Evolutionary conservation across 2,797 vertebrate genomes (phyloP), one percentile per base, ranked within the genome.

Genomic region (Coilia nasus): DNA sequence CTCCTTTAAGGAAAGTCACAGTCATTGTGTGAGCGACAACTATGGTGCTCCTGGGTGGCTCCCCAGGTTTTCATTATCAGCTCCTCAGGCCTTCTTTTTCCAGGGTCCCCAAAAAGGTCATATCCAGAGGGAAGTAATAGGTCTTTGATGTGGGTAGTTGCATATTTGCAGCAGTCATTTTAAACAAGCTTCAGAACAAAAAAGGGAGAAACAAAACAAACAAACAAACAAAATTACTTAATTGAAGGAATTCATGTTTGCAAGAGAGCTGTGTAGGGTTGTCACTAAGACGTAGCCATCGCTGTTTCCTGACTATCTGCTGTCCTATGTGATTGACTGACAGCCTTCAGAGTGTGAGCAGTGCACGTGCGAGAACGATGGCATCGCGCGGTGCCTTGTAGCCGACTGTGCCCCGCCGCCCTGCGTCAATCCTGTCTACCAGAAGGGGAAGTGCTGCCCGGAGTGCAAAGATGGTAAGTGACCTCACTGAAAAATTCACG

Each of bases 311-410:
- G 31, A 78, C 71, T 44, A 35, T 31, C 28, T 71, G 60, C 28
- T 75, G 67, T 75, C 31, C 31, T 87, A n/a, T 67, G 31, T 50
- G 71, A 83, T 60, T 87, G 84, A 85, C 85, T 89, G 62, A 9
- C 92, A 97, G 96, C 96, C 96, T 0, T 96, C 95, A 9, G 96
- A 96, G 86, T 96, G 96, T 87, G 96, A 97, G 91, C 96, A 97
- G 91, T 97, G 96, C 90, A 95, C 94, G 41, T 97, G 96, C 91
- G 95, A 97, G 90, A 91, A 84, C 19, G 96, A 97, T 19, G 96
- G 96, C 83, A 97, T 96, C 21, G 95, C 96, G 84, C 95, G 92
- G 86, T 97, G 96, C 89, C 92, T 96, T 6, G 95, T 97, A 31
- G 96, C 96, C 54, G 96, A 97, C 86, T 97, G 96, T 41, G 96